Conservation (phyloP, 2,113 vertebrate genomes). For the Silurus glanis region DNA sequence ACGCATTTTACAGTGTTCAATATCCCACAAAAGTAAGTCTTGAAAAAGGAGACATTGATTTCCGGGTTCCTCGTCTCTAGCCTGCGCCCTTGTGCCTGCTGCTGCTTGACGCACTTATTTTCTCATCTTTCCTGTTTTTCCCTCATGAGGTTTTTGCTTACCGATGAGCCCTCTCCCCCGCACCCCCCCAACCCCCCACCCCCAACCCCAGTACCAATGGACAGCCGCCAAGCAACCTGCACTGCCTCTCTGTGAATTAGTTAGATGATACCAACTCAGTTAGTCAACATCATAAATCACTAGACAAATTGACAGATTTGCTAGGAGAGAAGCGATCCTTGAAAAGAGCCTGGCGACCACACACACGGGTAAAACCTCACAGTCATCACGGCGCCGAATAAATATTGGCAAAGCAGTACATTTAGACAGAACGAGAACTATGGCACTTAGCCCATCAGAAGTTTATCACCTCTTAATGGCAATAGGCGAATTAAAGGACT, state of each 20-base stretch:
- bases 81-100: conserved; percentile 67
- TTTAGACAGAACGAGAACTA: conserved; percentile 58
- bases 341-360: conserved; percentile 61
- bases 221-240: conserved; percentile 66
- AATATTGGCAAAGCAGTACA: conserved; percentile 70
- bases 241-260: conserved; percentile 61
- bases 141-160: conserved; percentile 73
- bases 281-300: conserved; percentile 76
- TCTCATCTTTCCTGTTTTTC: conserved; percentile 76
- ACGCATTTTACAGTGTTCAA: conserved; percentile 66
- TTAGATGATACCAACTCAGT: conserved; percentile 72
- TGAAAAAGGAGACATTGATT: conserved; percentile 73
- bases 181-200: too few relatives aligned
- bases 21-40: conserved; percentile 69
- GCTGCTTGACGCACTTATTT: conserved; percentile 80
- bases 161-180: conserved; percentile 47
- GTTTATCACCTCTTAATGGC: conserved; percentile 46
- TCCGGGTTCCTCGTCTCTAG: conserved; percentile 64
- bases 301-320: conserved; percentile 73
- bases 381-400: conserved; percentile 51
- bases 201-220: conserved; percentile 68
- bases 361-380: conserved; percentile 55
- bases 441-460: conserved; percentile 35
- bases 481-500: conserved; percentile 39
- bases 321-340: conserved; percentile 67